Evolutionary conservation across 2,113 vertebrate genomes (phyloP), one percentile per base, ranked within the genome.

Genomic region (human (Homo sapiens)): DNA sequence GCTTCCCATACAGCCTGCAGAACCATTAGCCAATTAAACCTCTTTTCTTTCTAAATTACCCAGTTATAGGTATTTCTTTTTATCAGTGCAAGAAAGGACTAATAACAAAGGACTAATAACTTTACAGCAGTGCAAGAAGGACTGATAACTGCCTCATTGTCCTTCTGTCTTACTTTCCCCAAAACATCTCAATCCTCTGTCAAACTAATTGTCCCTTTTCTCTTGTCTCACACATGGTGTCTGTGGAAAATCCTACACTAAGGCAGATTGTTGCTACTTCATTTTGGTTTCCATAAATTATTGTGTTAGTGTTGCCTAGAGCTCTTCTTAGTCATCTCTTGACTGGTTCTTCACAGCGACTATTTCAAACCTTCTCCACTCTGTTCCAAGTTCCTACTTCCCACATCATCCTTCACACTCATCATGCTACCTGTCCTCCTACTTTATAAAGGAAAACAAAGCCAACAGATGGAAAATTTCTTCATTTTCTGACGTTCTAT

Each of bases 381-480:
- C n/a, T 52, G 59, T 59, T 76, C 57, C 40, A 22, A 48, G 66
- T 64, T 89, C 79, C 32, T 95, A 16, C 79, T 72, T 95, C 93
- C 72, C 52, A 89, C 85, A 48, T 23, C 35, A 72, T 57, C 84
- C 38, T 55, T 72, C 38, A 43, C 59, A 83, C 30, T 55, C 93
- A 23, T 86, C 59, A 40, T 5, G 23, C n/a, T 93, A 88, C 89
- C 90, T 95, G 72, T 50, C 96, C 78, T 79, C 84, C 79, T 76
- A 82, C 83, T 76, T n/a, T n/a, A 22, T 11, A 82, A 76, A 82
- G 66, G 57, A 75, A 64, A 94, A 94, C 32, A 68, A 88, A 76
- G 17, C 23, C 45, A 57, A 70, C 68, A 83, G 89, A 78, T 68
- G 68, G 89, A 88, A 81, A 40, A 35, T 45, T 64, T 68, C 52